Conservation (phyloP, 2,888 invertebrate species). For the Molorchus minor region DNA sequence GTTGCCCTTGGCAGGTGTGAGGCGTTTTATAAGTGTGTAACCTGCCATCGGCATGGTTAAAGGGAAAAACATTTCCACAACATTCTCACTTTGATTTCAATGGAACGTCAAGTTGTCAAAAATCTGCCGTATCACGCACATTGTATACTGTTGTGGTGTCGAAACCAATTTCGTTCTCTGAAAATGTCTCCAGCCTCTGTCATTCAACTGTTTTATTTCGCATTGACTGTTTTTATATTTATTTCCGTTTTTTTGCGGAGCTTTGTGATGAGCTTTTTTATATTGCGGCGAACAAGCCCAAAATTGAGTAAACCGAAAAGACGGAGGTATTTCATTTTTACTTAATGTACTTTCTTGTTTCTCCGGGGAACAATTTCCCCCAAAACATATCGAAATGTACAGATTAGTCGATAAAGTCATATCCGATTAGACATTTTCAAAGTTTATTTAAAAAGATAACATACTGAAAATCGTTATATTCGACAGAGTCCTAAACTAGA, state of each 20-base stretch:
- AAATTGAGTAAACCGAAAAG: background rate
- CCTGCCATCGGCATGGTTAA: conserved; percentile 53
- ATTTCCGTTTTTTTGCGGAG: conserved; percentile 4
- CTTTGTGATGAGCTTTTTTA: conserved; percentile 8
- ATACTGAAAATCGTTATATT: too few relatives aligned
- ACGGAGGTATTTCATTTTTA: background rate
- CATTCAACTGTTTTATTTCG: conserved; percentile 23
- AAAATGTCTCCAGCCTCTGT: conserved; percentile 32
- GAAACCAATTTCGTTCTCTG: conserved; percentile 38
- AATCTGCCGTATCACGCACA: conserved; percentile 41
- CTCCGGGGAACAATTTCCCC: too few relatives aligned
- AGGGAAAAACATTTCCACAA: conserved; percentile 53
- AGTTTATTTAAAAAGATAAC: too few relatives aligned
- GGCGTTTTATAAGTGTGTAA: conserved; percentile 35
- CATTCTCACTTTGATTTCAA: conserved; percentile 44
- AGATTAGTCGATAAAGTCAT: too few relatives aligned
- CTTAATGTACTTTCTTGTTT: too few relatives aligned
- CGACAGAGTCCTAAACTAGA: too few relatives aligned
- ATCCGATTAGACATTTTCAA: too few relatives aligned
- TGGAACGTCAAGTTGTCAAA: conserved; percentile 54
- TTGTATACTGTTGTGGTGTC: conserved; percentile 39
- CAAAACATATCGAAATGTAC: too few relatives aligned
- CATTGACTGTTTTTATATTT: conserved; percentile 19
- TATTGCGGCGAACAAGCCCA: background rate
- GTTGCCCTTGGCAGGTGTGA: conserved; percentile 7